phyloP scores from a whole-genome alignment of 2,113 vertebrate species.

The Eulacestoma nigropectus region DNA sequence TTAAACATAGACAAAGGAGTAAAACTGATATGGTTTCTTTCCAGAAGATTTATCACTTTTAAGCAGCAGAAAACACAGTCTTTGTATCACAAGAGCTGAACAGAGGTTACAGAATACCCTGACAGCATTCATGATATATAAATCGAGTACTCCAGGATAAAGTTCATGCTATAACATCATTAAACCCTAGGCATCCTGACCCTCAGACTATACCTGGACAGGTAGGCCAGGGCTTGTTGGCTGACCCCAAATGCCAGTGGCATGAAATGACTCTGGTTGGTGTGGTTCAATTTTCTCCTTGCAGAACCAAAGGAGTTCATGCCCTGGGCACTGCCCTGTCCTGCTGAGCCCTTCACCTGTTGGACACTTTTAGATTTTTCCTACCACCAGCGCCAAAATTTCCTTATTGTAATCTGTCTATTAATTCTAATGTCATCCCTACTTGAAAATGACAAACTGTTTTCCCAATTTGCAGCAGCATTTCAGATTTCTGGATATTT shows the following conservation, averaged over 20 bases:
- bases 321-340: neutral
- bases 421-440: neutral
- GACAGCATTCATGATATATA: accelerated
- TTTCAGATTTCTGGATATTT: neutral
- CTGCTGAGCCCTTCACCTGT: neutral
- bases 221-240: neutral
- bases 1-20: neutral
- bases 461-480: neutral
- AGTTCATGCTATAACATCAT: neutral
- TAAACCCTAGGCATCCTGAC: neutral
- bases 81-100: neutral
- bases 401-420: neutral
- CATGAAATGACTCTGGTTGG: neutral
- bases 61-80: neutral
- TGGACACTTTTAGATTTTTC: neutral
- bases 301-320: neutral
- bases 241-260: neutral
- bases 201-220: neutral
- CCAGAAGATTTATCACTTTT: neutral
- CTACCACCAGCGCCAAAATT: neutral
- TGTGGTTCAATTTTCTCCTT: neutral
- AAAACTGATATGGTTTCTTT: neutral
- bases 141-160: accelerated
- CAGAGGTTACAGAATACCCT: neutral
- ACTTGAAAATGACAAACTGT: neutral